These are phyloP conservation scores for Sebastes umbrosus DNA, from an alignment of 2,797 vertebrate species.

Conservation along the genomic window DNA sequence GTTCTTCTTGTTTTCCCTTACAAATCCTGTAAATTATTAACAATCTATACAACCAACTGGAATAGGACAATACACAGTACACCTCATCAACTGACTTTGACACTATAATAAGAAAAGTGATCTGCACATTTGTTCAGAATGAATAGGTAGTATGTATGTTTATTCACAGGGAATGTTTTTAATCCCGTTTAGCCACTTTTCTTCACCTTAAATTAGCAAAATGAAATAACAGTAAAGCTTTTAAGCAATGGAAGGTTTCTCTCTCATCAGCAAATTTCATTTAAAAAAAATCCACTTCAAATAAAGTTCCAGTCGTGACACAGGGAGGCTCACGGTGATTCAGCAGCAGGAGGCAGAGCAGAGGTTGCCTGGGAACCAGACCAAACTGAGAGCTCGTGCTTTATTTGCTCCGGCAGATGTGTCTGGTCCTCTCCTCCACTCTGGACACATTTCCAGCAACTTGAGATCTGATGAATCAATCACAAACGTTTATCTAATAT, in stretches of 20 bases:
- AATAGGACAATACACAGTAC: not conserved
- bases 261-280: not conserved
- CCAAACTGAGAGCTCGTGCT: not conserved
- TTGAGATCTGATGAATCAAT: not conserved
- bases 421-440: not conserved
- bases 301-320: not conserved
- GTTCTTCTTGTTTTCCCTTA: not conserved
- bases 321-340: not conserved
- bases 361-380: not conserved
- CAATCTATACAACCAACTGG: not conserved
- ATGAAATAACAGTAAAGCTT: not conserved
- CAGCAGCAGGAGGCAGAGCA: not conserved
- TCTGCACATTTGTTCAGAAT: not conserved
- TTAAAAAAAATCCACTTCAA: not conserved
- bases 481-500: not conserved
- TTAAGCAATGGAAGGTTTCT: not conserved
- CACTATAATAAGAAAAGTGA: not conserved
- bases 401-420: not conserved
- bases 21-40: not conserved
- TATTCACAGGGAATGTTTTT: not conserved
- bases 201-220: not conserved
- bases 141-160: not conserved
- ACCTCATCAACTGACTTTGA: not conserved
- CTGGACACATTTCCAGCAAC: not conserved
- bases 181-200: not conserved